Evolutionary conservation across 2,888 invertebrate species (phyloP).

Genomic region (Laothoe populi): DNA sequence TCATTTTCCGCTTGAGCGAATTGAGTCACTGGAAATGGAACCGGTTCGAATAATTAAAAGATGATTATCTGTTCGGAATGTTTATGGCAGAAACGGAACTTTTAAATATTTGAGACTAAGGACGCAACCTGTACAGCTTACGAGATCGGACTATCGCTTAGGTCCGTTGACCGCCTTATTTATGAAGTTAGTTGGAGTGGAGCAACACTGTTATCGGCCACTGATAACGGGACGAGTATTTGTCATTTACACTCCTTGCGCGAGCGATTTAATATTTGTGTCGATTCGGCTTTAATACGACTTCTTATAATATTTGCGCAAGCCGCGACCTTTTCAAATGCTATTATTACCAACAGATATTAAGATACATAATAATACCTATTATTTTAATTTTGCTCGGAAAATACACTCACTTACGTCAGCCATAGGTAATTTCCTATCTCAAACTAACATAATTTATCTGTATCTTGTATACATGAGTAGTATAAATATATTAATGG

Average conservation of each 20-base stretch:
- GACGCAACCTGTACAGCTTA: slow-evolving; percentile 34
- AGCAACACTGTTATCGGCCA: slow-evolving; percentile 70
- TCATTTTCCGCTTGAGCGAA: slow-evolving; percentile 38
- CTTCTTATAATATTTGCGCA: slow-evolving; percentile 37
- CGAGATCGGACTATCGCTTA: slow-evolving; percentile 53
- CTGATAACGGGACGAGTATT: slow-evolving; percentile 67
- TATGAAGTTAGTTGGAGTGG: slow-evolving; percentile 64
- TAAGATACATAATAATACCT: not conserved
- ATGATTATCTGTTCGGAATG: not conserved
- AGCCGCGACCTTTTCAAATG: slow-evolving; percentile 38
- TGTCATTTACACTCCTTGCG: slow-evolving; percentile 67
- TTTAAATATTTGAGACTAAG: slow-evolving; percentile 14
- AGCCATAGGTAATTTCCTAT: not conserved
- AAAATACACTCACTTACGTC: no score
- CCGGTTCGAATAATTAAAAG: not conserved
- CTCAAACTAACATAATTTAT: not conserved
- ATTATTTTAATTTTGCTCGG: not conserved
- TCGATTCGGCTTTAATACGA: slow-evolving; percentile 35
- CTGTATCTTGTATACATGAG: not conserved
- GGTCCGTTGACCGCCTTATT: slow-evolving; percentile 57
- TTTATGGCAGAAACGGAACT: not conserved
- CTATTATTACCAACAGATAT: not conserved
- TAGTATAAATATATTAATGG: not conserved
- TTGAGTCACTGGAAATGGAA: slow-evolving; percentile 9
- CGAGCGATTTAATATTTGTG: slow-evolving; percentile 44